phyloP scores from a whole-genome alignment of 2,113 vertebrate species.

The Notechis scutatus region DNA sequence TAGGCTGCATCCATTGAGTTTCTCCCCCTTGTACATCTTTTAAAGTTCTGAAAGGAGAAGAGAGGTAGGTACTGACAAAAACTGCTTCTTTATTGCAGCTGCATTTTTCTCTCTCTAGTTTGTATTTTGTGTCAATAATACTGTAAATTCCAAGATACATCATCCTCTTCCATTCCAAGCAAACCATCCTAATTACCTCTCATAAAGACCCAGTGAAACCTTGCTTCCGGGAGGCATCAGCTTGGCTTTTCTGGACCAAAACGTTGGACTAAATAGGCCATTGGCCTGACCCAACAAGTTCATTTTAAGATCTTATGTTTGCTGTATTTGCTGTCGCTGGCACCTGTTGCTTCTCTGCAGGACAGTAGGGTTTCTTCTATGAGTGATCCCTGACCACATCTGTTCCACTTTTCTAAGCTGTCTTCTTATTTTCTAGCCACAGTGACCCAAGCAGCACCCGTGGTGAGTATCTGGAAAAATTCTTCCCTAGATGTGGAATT shows the following conservation, averaged over 20 bases:
- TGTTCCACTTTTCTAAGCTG: neutral
- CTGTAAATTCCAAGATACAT: neutral
- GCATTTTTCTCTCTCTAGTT: neutral
- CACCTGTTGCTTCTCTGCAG: neutral
- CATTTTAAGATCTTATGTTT: neutral
- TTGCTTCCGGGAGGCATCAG: neutral
- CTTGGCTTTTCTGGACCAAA: neutral
- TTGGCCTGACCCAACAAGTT: neutral
- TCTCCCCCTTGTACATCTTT: too few relatives aligned
- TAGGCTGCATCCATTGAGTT: neutral
- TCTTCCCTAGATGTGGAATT: neutral
- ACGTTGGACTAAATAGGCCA: neutral
- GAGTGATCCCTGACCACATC: neutral
- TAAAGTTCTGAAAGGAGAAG: neutral
- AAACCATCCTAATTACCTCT: neutral
- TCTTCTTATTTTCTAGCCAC: constrained; percentile 36
- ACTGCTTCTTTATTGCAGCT: neutral
- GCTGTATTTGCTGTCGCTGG: neutral
- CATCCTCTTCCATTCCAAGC: neutral
- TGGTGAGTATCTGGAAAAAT: constrained; percentile 21
- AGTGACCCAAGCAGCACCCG: constrained; percentile 30
- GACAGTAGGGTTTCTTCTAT: neutral
- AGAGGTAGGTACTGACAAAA: neutral
- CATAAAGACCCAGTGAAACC: neutral
- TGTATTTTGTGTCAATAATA: neutral